Base-by-base conservation (phyloP, 2,113 vertebrate species). In the Bothrops jararaca region DNA sequence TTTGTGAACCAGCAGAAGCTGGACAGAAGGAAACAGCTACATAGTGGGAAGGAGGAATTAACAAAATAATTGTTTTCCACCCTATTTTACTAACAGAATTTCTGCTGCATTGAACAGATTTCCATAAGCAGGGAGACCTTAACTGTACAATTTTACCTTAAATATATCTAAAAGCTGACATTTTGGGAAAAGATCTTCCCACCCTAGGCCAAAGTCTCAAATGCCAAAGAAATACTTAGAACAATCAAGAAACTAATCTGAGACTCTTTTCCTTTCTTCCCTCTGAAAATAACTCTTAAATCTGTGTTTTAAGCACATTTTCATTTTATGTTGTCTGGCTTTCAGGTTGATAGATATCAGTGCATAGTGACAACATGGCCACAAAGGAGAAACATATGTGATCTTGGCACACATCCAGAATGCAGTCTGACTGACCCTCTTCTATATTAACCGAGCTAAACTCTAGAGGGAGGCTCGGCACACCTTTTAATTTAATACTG, bases 401-500 rank as follows among this genome's bases (percentile, higher is more conserved):
- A 88, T 87, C 29, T 92, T 92, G 91, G 85, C 91, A 88, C 50
- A 48, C 22, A 29, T 58, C 86, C 90, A 86, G 45, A 58, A 58
- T 58, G 26, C 90, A 60, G 13, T 18, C 39, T 86, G 90, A 91
- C 45, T 91, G 90, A 86, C 26, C 24, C 64, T 45, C 85, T 57
- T 91, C 45, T 91, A n/a, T 23, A 48, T 45, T 69, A 20, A 90
- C 45, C 69, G 18, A 90, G 60, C 58, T 34, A 22, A 23, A 64
- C 45, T 69, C 29, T 48, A 6, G 9, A 60, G 54, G 56, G 10
- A 45, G 90, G 57, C 85, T 86, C 13, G 29, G 24, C 74, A 45
- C 45, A 89, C 29, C 92, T 87, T 91, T 91, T 88, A 91, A 89
- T 93, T 91, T 56, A 93, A 93, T 92, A 89, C 92, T 91, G 89